Conservation (phyloP, 1,140 invertebrate genomes). For the Drosophila chauvacae region DNA sequence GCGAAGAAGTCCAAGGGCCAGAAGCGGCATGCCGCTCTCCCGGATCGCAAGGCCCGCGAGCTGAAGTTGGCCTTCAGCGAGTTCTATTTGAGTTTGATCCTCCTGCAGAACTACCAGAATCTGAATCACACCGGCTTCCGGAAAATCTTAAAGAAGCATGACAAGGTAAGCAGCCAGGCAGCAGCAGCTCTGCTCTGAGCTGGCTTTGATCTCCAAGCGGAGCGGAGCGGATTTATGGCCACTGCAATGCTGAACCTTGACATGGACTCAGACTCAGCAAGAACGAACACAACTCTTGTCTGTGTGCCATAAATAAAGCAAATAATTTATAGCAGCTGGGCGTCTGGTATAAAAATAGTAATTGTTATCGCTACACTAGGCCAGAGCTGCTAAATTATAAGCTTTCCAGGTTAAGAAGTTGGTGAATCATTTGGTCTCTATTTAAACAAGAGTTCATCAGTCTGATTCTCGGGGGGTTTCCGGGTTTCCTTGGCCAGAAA, state of each 20-base stretch:
- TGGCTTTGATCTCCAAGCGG: background rate
- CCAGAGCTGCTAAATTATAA: background rate
- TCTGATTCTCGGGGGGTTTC: background rate
- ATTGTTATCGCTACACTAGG: constrained; percentile 4
- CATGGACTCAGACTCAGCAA: no score
- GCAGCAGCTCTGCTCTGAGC: background rate
- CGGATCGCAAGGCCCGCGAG: constrained; percentile 91
- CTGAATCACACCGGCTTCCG: constrained; percentile 99
- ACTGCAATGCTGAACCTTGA: constrained; percentile 26
- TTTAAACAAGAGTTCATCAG: no score
- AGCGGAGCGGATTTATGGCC: constrained; percentile 6
- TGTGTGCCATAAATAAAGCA: constrained; percentile 7
- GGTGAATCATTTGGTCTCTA: constrained; percentile 4
- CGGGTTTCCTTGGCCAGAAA: background rate
- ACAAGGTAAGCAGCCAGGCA: constrained; percentile 93
- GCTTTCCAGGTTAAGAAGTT: constrained; percentile 1
- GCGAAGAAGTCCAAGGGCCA: constrained; percentile 86
- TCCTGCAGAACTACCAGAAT: constrained; percentile 96
- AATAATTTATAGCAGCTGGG: constrained; percentile 6
- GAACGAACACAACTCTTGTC: background rate
- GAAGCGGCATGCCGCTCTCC: constrained; percentile 86
- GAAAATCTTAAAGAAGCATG: constrained; percentile 99
- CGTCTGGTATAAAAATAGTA: constrained; percentile 13
- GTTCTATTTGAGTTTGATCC: constrained; percentile 98
- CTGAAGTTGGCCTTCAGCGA: constrained; percentile 99